Conservation (phyloP, 2,797 vertebrate genomes). For the Bradypodion ventrale region DNA sequence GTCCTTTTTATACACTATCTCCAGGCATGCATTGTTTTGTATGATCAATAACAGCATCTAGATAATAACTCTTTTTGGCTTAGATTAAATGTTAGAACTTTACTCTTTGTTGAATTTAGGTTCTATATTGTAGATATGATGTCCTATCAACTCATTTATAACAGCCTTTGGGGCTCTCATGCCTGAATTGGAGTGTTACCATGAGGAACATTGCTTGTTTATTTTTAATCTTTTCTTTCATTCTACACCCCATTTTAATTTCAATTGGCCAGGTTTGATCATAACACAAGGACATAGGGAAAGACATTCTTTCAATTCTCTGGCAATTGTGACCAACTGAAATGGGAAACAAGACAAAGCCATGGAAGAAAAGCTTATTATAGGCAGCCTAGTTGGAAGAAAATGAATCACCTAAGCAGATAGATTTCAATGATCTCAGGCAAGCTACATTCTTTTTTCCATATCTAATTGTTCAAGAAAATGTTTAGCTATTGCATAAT, state of each 20-base stretch:
- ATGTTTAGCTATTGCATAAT: constrained; percentile 82
- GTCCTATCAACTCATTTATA: not conserved
- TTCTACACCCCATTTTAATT: constrained; percentile 43
- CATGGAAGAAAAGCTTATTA: constrained; percentile 80
- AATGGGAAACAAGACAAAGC: constrained; percentile 79
- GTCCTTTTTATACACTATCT: not conserved
- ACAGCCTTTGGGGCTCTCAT: constrained; percentile 34
- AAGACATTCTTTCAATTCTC: constrained; percentile 78
- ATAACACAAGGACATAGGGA: constrained; percentile 75
- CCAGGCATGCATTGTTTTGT: rapidly evolving
- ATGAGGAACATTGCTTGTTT: not conserved
- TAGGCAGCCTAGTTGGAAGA: constrained; percentile 77
- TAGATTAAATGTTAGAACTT: not conserved
- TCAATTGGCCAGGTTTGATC: constrained; percentile 72
- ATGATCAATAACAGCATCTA: not conserved
- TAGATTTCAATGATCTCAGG: constrained; percentile 80
- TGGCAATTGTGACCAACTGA: constrained; percentile 75
- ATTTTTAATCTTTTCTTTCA: constrained; percentile 48
- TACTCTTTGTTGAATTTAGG: constrained; percentile 1
- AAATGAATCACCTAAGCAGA: constrained; percentile 82
- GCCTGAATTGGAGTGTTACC: constrained; percentile 13
- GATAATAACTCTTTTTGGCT: not conserved
- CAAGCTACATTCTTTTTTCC: constrained; percentile 77
- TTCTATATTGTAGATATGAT: constrained; percentile 1
- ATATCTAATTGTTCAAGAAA: constrained; percentile 80